Percentiles rank a stretch among this genome's conserved stretches.
Conservation (phyloP, 2,797 vertebrate genomes). For the Carcharodon carcharias region DNA sequence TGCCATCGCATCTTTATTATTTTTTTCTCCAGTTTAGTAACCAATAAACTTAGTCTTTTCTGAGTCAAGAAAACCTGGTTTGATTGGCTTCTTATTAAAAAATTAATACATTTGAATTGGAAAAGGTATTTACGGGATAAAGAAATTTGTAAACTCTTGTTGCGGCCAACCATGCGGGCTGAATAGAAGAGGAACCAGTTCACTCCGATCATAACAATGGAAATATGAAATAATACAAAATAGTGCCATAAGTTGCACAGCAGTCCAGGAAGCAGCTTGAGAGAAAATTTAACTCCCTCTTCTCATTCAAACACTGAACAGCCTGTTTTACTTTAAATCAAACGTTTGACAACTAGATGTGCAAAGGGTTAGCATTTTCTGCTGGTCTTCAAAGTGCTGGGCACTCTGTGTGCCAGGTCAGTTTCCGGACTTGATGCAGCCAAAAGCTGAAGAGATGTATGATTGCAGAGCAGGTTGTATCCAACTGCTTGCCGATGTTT, state of each 20-base stretch:
- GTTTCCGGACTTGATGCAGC: not conserved
- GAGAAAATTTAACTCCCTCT: not conserved
- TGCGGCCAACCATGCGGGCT: too few relatives aligned
- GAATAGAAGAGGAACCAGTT: too few relatives aligned
- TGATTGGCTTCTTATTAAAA: too few relatives aligned
- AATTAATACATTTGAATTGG: too few relatives aligned
- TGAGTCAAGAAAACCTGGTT: too few relatives aligned
- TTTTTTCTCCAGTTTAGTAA: too few relatives aligned
- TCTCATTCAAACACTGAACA: not conserved
- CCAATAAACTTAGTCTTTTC: too few relatives aligned
- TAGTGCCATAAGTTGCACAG: too few relatives aligned
- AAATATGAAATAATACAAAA: not conserved
- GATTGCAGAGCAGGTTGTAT: not conserved
- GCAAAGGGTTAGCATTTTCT: not conserved
- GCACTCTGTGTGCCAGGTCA: not conserved
- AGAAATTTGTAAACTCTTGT: too few relatives aligned
- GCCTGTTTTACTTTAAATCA: not conserved
- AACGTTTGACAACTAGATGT: not conserved
- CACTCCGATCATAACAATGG: not conserved
- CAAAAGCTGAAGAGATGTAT: too few relatives aligned
- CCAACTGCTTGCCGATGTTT: not conserved
- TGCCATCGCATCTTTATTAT: too few relatives aligned
- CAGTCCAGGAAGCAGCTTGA: not conserved
- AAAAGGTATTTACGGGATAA: too few relatives aligned
- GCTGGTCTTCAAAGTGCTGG: not conserved